Conservation (phyloP, 2,113 vertebrate species). For the Mesembrinibis cayennensis region DNA sequence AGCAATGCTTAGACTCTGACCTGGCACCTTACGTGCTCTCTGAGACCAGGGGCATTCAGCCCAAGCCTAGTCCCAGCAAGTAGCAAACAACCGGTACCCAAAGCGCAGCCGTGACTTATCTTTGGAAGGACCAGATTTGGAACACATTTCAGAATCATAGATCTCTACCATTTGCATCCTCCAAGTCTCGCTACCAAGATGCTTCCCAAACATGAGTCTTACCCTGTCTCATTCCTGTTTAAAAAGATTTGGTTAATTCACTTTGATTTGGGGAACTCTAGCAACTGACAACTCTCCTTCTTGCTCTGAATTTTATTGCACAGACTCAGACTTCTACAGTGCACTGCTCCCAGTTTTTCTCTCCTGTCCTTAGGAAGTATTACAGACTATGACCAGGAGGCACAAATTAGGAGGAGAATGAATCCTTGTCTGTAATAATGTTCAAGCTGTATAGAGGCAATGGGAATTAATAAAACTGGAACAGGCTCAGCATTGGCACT, state of each 20-base stretch:
- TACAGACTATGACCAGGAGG: neutral
- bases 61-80: neutral
- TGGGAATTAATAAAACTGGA: conserved; percentile 15
- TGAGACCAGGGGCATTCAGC: neutral
- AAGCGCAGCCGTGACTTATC: neutral
- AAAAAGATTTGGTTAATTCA: neutral
- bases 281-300: neutral
- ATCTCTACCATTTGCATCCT: neutral
- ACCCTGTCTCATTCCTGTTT: neutral
- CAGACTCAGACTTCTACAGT: neutral
- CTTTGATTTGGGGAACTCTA: neutral
- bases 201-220: neutral
- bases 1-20: neutral
- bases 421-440: neutral
- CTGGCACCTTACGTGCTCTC: neutral
- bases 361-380: neutral
- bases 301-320: neutral
- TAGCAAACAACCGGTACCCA: neutral
- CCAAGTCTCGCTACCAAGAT: neutral
- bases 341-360: neutral
- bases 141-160: neutral
- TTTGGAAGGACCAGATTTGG: neutral
- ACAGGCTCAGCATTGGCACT: neutral
- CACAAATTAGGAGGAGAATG: neutral
- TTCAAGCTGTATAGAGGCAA: neutral